Conservation (phyloP, 2,113 vertebrate species). For the Eurystomus gularis region DNA sequence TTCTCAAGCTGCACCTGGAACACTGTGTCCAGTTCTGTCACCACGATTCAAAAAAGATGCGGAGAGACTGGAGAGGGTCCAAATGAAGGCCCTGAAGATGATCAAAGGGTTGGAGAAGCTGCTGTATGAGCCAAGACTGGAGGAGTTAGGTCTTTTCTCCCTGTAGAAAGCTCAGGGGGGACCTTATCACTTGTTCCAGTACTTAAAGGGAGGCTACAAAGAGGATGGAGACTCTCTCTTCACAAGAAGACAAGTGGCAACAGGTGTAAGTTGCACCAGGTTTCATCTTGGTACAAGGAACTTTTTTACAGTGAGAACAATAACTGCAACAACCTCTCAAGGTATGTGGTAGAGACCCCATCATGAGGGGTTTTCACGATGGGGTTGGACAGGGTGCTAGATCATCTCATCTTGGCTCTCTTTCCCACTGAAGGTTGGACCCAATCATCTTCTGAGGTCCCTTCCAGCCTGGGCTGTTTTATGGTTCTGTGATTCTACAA, state of each 20-base stretch:
- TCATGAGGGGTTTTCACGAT: not conserved
- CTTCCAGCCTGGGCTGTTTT: not conserved
- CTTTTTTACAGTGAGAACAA: not conserved
- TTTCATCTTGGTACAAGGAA: not conserved
- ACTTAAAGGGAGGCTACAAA: not conserved
- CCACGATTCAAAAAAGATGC: not conserved
- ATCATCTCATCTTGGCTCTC: not conserved
- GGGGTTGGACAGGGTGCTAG: not conserved
- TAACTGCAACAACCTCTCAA: not conserved
- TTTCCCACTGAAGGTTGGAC: fast-evolving
- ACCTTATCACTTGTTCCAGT: not conserved
- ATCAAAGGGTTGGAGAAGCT: not conserved
- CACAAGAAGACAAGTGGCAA: not conserved
- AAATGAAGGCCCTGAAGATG: not conserved
- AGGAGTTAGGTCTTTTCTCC: not conserved
- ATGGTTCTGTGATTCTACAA: not conserved
- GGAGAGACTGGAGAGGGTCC: not conserved
- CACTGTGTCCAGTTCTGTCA: not conserved
- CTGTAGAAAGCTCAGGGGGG: fast-evolving
- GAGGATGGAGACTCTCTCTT: not conserved
- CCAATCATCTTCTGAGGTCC: too few species aligned
- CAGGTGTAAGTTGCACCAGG: not conserved
- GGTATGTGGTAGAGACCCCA: fast-evolving
- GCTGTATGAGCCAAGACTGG: not conserved
- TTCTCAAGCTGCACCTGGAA: not conserved